Evolutionary conservation across 37 sponge, comb jelly and placozoan species (phyloP), one percentile per base, ranked within the genome.

Genomic region (Geodia barretti): DNA sequence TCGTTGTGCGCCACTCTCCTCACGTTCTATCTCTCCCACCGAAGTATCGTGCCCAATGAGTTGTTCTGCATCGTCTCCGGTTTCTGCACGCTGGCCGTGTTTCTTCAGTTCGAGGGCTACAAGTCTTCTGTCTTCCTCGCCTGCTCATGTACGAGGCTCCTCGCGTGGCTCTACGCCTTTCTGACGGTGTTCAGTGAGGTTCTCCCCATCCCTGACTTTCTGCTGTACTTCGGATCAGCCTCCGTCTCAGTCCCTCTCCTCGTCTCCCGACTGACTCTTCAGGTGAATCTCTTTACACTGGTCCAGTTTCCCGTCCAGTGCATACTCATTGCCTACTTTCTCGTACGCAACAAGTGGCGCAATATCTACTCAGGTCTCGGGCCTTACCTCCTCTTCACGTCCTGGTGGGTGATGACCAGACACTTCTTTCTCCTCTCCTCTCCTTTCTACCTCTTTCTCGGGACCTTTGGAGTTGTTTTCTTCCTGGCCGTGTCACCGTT

Each of bases 71-170:
- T 83, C 0, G 38, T 83, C 0, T 37, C 89, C 25, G 64, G 34
- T 19, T 9, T 64, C 0, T 62, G 78, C 33, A 23, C 74, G 23
- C 3, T 72, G 3, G 58, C 35, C 24, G 74, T 83, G 4, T 78
- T 83, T 32, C 30, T 88, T 11, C 65, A 83, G n/a, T 88, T 83
- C 54, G 58, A 77, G 7, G 64, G 82, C 11, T 83, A 74, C 62
- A 62, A 47, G 17, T 83, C 79, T 21, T 74, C 72, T 29, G 38
- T 78, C 14, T 1, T 72, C 5, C 31, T 85, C 1, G 33, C 41
- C 25, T 31, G 64, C n/a, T 3, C 77, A 17, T 40, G 34, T 2
- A 41, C 73, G 38, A 37, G 86, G 24, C 41, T 62, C 2, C 4
- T 71, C 20, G 30, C 65, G 23, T 70, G 66, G 79, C 24, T 77